Conservation (phyloP, 2,113 vertebrate genomes). For the Sceloporus undulatus region DNA sequence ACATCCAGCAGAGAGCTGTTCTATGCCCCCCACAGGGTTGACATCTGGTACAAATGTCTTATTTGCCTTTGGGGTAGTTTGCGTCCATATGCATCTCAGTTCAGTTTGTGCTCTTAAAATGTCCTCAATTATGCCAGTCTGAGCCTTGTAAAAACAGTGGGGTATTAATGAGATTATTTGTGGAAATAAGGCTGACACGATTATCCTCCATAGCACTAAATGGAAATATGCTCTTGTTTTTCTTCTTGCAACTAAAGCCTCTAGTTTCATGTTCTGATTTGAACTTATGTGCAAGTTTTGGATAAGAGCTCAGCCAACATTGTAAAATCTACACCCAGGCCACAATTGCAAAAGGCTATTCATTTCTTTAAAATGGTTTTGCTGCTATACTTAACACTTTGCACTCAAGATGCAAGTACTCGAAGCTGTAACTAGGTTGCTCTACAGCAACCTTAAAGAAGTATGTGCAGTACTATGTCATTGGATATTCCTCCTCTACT, state of each 20-base stretch:
- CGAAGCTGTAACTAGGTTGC: background rate
- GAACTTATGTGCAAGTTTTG: background rate
- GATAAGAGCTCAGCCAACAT: too few species aligned
- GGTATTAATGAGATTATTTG: conserved; percentile 38
- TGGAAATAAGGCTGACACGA: conserved; percentile 29
- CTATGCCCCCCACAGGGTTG: conserved; percentile 5
- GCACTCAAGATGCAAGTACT: background rate
- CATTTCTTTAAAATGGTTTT: background rate
- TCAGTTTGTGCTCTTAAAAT: conserved; percentile 42
- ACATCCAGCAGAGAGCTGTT: conserved; percentile 25
- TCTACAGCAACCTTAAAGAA: background rate
- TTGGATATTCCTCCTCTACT: background rate
- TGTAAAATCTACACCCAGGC: background rate
- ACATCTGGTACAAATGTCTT: conserved; percentile 39
- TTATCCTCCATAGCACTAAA: conserved; percentile 21
- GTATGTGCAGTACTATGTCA: background rate
- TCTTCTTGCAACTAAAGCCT: background rate
- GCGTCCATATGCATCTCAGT: conserved; percentile 33
- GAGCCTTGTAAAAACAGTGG: conserved; percentile 40
- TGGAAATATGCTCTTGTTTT: conserved; percentile 14
- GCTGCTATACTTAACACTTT: conserved; percentile 11
- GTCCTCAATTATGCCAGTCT: conserved; percentile 29
- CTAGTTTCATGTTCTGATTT: background rate
- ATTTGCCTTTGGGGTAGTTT: conserved; percentile 32
- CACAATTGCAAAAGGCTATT: background rate